Base-by-base conservation (phyloP, 1,140 invertebrate genomes). In the Bombus picipes region DNA sequence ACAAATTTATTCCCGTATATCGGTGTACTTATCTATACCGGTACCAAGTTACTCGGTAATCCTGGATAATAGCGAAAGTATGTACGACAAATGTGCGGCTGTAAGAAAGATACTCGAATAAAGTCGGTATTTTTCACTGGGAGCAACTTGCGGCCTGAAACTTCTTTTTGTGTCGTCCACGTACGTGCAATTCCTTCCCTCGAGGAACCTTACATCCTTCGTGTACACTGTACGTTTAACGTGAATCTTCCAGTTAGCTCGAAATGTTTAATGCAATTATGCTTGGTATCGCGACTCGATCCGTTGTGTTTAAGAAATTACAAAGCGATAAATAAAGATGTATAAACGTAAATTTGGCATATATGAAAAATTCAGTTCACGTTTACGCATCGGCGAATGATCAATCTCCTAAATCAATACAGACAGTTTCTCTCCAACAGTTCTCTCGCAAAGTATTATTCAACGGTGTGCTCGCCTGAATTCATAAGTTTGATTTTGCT, bases 1-100 rank as follows among this genome's bases (percentile, higher is more conserved):
- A 85, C 78, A 80, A 85, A 87, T 90, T 90, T 90, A 87, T 89
- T 75, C 74, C 74, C 81, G 81, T 89, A 80, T 74, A 89, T 90
- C 86, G 88, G 85, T 82, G 85, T 62, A 87, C 73, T 89, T 87
- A 89, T 87, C 81, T 82, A 15, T 65, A 53, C 85, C 32, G 43
- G 78, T 82, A 72, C 73, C 79, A 37, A 70, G 72, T 62, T 89
- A 78, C 74, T 70, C 73, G 53, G 77, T 89, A 89, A 90, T 90
- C 81, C 85, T n/a, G 74, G 81, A 89, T 90, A 90, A 90, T 90
- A 77, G 85, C 78, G 68, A 75, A 71, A 68, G 77, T 87, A 89
- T 84, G 70, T 75, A 80, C 85, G 76, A 85, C 73, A 83, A 89
- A 82, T 80, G 83, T 65, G 28, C 75, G 68, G 70, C 77, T 71